Evolutionary conservation across 2,888 invertebrate genomes (phyloP).

Genomic region (Hylaea fasciaria): DNA sequence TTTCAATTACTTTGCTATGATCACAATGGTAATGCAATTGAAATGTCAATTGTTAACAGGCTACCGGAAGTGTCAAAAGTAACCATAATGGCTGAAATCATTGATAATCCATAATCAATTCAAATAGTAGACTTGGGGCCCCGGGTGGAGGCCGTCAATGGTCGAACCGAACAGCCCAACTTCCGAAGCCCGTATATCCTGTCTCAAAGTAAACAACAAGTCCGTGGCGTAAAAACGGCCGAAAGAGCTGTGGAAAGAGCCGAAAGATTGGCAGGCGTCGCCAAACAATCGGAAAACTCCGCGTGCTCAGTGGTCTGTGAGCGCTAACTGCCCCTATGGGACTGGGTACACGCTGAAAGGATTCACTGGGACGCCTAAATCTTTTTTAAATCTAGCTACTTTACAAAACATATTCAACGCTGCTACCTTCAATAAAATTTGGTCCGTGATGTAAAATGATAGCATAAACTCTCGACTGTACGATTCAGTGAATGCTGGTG

Average conservation of each 20-base stretch:
- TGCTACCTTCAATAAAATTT: neutral
- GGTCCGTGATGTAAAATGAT: neutral
- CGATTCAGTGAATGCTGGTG: too few relatives aligned
- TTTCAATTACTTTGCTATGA: too few relatives aligned
- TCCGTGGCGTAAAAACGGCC: slow-evolving; percentile 32
- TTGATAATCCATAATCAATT: too few relatives aligned
- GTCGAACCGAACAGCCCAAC: slow-evolving; percentile 24
- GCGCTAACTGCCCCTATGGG: slow-evolving; percentile 46
- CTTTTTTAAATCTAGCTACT: slow-evolving; percentile 15
- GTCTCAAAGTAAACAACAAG: slow-evolving; percentile 40
- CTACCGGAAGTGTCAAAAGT: too few relatives aligned
- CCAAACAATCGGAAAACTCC: slow-evolving; percentile 42
- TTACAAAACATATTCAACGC: slow-evolving; percentile 4
- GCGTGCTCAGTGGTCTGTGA: slow-evolving; percentile 31
- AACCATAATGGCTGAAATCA: too few relatives aligned
- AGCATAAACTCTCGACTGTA: neutral
- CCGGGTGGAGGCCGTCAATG: slow-evolving; percentile 17
- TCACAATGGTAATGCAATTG: too few relatives aligned
- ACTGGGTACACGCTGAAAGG: slow-evolving; percentile 35
- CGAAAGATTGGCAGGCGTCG: slow-evolving; percentile 40
- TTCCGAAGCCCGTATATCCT: slow-evolving; percentile 38
- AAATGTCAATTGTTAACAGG: too few relatives aligned
- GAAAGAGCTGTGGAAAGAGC: slow-evolving; percentile 31
- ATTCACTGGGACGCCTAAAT: slow-evolving; percentile 34
- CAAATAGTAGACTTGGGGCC: too few relatives aligned